Percentiles rank a stretch among this genome's conserved stretches.
Conservation (phyloP, 1,140 invertebrate species). For the Drosophila pruinosa region DNA sequence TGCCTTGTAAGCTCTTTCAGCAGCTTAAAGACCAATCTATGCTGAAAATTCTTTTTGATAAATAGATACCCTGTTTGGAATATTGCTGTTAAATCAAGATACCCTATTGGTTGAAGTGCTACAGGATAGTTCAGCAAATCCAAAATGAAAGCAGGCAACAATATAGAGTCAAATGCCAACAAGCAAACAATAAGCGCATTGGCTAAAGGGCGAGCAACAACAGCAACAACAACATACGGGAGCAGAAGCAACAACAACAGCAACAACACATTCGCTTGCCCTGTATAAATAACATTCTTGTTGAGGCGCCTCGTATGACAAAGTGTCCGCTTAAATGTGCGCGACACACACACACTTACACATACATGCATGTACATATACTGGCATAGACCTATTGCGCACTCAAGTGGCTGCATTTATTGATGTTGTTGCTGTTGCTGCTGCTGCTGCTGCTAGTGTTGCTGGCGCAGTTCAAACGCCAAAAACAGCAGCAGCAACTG, state of each 20-base stretch:
- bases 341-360: conserved; percentile 31
- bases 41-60: no score
- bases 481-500: conserved; percentile 32
- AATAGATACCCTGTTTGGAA: no score
- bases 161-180: conserved; percentile 45
- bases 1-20: no score
- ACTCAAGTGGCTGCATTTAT: conserved; percentile 72
- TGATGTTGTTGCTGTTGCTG: conserved; percentile 30
- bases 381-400: conserved; percentile 57
- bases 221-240: conserved; percentile 36
- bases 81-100: neutral
- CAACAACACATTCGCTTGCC: conserved; percentile 18
- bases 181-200: conserved; percentile 64
- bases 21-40: no score
- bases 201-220: conserved; percentile 42
- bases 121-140: conserved; percentile 1
- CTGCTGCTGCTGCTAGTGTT: conserved; percentile 27
- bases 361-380: conserved; percentile 18
- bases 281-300: conserved; percentile 75
- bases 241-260: conserved; percentile 4
- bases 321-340: conserved; percentile 73
- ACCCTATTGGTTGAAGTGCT: neutral
- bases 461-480: conserved; percentile 57
- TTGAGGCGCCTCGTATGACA: conserved; percentile 77
- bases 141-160: conserved; percentile 12